phyloP scores from a whole-genome alignment of 2,113 vertebrate genomes.

The Irena cyanogastra region DNA sequence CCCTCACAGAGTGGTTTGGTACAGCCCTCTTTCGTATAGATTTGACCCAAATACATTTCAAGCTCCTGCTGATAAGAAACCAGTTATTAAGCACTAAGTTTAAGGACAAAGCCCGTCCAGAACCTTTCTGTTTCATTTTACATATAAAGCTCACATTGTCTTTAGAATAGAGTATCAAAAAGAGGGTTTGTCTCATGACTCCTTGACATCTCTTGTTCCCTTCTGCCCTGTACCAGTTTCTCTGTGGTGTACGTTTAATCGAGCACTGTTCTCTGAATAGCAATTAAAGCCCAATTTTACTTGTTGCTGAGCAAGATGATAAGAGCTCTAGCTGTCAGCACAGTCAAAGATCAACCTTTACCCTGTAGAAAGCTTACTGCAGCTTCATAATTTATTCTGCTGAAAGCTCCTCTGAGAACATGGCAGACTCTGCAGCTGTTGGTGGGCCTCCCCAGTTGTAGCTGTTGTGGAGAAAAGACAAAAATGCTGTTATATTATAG shows the following conservation, averaged over 20 bases:
- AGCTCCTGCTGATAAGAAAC: not conserved
- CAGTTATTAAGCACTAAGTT: not conserved
- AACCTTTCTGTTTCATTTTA: constrained; percentile 19
- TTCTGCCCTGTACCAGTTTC: constrained; percentile 33
- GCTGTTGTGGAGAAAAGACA: constrained; percentile 4
- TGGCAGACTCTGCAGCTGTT: constrained; percentile 44
- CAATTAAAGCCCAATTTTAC: constrained; percentile 72
- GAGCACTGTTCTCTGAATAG: constrained; percentile 55
- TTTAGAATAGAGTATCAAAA: constrained; percentile 55
- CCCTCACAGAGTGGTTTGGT: not conserved
- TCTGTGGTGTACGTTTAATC: constrained; percentile 49
- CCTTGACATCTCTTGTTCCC: constrained; percentile 64
- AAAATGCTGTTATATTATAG: not conserved
- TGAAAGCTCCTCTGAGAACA: constrained; percentile 33
- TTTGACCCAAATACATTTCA: not conserved
- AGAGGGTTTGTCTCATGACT: constrained; percentile 67
- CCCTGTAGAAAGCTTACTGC: constrained; percentile 1
- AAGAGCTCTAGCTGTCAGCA: constrained; percentile 62
- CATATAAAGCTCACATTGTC: constrained; percentile 16
- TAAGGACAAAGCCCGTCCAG: not conserved
- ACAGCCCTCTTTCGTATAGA: too few relatives aligned
- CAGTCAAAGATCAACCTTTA: constrained; percentile 71
- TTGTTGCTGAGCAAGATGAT: constrained; percentile 60
- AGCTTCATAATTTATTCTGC: constrained; percentile 49
- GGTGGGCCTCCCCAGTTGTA: not conserved